These are phyloP conservation scores for Cosmorhoe ocellata DNA, from an alignment of 2,888 invertebrate species.

Conservation along the genomic window DNA sequence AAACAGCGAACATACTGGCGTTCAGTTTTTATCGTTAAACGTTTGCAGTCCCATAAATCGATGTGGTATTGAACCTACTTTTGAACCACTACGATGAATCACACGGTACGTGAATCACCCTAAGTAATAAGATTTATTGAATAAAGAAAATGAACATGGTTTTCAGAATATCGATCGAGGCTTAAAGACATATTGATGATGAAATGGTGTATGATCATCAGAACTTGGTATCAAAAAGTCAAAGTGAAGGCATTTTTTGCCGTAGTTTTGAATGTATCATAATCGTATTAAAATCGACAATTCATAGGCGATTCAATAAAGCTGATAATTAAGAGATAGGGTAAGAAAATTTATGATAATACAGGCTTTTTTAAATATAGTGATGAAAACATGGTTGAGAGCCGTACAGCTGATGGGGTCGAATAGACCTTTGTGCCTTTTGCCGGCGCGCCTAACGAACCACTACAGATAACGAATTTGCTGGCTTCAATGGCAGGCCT, in stretches of 20 bases:
- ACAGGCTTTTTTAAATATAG: not conserved
- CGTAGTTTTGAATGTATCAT: too few relatives aligned
- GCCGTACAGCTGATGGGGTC: slow-evolving; percentile 36
- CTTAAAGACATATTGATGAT: not conserved
- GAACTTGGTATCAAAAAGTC: too few relatives aligned
- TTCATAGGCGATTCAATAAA: too few relatives aligned
- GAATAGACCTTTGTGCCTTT: slow-evolving; percentile 45
- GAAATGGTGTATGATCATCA: not conserved
- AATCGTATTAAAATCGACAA: too few relatives aligned
- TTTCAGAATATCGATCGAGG: not conserved
- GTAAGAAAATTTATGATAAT: too few relatives aligned
- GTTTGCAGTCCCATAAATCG: slow-evolving; percentile 29
- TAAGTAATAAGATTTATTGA: slow-evolving; percentile 7
- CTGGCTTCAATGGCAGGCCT: slow-evolving; percentile 29
- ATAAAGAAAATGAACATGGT: slow-evolving; percentile 2
- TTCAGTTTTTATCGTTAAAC: slow-evolving; percentile 19
- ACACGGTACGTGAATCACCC: slow-evolving; percentile 27
- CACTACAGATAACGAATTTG: slow-evolving; percentile 58
- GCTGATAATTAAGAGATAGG: too few relatives aligned
- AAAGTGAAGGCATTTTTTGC: too few relatives aligned
- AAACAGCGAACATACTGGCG: slow-evolving; percentile 11
- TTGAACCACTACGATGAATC: slow-evolving; percentile 22
- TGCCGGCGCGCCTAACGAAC: slow-evolving; percentile 54
- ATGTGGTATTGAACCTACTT: slow-evolving; percentile 15
- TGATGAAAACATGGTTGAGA: slow-evolving; percentile 13